A percentile compares a stretch with the other conserved stretches of the same genome.
These are phyloP conservation scores for Ditylenchus weischeri DNA, from an alignment of 2,888 invertebrate species.

Conservation along the genomic window DNA sequence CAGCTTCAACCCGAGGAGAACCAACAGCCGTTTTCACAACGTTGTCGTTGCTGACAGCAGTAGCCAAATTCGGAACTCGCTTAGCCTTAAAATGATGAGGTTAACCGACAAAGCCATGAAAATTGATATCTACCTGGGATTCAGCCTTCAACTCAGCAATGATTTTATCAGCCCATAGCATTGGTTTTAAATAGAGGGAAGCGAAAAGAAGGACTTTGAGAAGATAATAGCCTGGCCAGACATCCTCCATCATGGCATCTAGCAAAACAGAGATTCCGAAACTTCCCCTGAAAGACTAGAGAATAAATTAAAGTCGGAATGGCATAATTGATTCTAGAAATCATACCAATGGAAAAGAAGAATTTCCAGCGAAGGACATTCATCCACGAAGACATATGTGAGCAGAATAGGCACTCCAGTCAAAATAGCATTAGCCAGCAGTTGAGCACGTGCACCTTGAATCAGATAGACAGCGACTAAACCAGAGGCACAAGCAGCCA, in stretches of 20 bases:
- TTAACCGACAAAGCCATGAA: too few species aligned
- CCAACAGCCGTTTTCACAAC: too few species aligned
- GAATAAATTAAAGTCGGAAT: not conserved
- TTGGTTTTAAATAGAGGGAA: constrained; percentile 22
- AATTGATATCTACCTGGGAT: too few species aligned
- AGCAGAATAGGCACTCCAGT: constrained; percentile 28
- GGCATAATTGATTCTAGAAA: not conserved
- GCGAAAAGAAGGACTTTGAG: constrained; percentile 25
- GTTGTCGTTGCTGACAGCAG: too few species aligned
- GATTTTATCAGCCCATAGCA: constrained; percentile 19
- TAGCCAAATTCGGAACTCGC: too few species aligned
- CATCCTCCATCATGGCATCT: constrained; percentile 18
- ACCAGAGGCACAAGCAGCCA: constrained; percentile 15
- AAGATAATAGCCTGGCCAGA: constrained; percentile 21
- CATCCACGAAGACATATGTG: constrained; percentile 27
- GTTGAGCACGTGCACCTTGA: constrained; percentile 22
- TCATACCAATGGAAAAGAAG: constrained; percentile 28
- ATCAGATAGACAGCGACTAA: constrained; percentile 15
- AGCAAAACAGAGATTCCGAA: constrained; percentile 22
- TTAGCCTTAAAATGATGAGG: too few species aligned
- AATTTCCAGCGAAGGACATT: constrained; percentile 19
- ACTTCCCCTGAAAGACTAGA: constrained; percentile 7
- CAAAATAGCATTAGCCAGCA: constrained; percentile 27
- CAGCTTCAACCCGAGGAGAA: not conserved
- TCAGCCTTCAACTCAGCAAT: constrained; percentile 7